Conservation (phyloP, 2,113 vertebrate genomes). For the Cebus imitator region DNA sequence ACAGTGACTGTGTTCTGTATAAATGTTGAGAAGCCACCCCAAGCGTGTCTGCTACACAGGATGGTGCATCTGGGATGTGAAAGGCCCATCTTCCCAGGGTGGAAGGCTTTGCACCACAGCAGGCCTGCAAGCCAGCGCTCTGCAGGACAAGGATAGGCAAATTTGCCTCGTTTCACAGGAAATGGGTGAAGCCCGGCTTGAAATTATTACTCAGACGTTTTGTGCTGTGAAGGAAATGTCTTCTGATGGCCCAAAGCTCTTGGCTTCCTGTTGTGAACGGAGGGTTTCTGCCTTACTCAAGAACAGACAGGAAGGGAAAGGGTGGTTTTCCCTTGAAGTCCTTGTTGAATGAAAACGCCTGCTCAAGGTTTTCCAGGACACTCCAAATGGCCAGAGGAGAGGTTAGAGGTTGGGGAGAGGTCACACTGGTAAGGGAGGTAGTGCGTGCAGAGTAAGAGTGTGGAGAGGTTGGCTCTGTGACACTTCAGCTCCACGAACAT, state of each 20-base stretch:
- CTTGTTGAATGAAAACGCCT: slow-evolving; percentile 71
- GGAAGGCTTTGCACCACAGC: slow-evolving; percentile 61
- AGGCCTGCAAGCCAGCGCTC: slow-evolving; percentile 78
- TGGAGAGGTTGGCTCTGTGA: no score
- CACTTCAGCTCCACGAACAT: neutral
- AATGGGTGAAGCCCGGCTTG: slow-evolving; percentile 92
- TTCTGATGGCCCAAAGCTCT: slow-evolving; percentile 92
- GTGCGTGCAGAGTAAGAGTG: neutral
- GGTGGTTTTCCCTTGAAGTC: slow-evolving; percentile 72
- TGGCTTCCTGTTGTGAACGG: slow-evolving; percentile 95
- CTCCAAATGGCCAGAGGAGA: neutral
- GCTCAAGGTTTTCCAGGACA: slow-evolving; percentile 35
- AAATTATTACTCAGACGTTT: slow-evolving; percentile 91
- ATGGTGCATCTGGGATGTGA: neutral
- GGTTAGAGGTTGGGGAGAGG: neutral
- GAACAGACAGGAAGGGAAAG: slow-evolving; percentile 79
- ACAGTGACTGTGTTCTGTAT: neutral
- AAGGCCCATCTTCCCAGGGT: slow-evolving; percentile 40
- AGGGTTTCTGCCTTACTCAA: slow-evolving; percentile 84
- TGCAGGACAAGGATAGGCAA: slow-evolving; percentile 82
- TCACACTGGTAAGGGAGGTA: neutral
- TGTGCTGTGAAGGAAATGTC: slow-evolving; percentile 92
- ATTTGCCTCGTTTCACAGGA: slow-evolving; percentile 90
- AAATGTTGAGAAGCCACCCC: neutral
- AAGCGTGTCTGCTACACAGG: neutral